phyloP scores from a whole-genome alignment of 1,140 invertebrate genomes.

The Notospermus geniculatus region DNA sequence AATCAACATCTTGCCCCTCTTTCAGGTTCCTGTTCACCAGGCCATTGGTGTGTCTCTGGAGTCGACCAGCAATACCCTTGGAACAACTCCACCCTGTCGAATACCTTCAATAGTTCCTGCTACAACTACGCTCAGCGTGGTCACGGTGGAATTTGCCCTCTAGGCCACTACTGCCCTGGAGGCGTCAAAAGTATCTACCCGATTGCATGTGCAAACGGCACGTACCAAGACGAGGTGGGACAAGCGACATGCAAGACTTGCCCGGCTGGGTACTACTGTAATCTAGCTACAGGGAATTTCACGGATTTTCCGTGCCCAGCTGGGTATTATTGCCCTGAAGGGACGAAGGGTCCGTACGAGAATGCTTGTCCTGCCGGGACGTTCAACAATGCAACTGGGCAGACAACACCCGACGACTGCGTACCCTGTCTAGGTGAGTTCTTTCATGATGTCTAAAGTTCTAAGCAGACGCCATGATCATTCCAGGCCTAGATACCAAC shows the following conservation, averaged over 20 bases:
- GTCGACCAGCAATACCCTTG: constrained; percentile 42
- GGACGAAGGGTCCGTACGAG: constrained; percentile 32
- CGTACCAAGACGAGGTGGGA: constrained; percentile 44
- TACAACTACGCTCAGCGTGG: constrained; percentile 42
- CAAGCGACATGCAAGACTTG: constrained; percentile 38
- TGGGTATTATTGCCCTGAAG: constrained; percentile 42
- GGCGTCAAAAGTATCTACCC: constrained; percentile 34
- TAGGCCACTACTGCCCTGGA: constrained; percentile 43
- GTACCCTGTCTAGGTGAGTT: constrained; percentile 37
- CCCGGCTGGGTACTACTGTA: constrained; percentile 46
- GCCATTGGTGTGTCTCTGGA: constrained; percentile 46
- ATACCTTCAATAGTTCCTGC: constrained; percentile 34
- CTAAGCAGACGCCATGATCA: background rate
- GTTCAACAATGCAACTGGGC: constrained; percentile 42
- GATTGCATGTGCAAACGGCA: constrained; percentile 44
- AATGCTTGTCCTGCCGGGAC: constrained; percentile 42
- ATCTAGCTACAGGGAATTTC: constrained; percentile 40
- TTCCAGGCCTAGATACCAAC: background rate
- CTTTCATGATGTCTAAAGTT: background rate
- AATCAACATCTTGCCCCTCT: background rate
- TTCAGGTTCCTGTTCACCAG: constrained; percentile 44
- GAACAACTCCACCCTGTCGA: constrained; percentile 31
- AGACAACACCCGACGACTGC: constrained; percentile 32
- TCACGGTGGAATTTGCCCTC: constrained; percentile 41
- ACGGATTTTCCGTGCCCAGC: constrained; percentile 37